Conservation (phyloP, 2,888 invertebrate genomes). For the Aleiodes alternator region DNA sequence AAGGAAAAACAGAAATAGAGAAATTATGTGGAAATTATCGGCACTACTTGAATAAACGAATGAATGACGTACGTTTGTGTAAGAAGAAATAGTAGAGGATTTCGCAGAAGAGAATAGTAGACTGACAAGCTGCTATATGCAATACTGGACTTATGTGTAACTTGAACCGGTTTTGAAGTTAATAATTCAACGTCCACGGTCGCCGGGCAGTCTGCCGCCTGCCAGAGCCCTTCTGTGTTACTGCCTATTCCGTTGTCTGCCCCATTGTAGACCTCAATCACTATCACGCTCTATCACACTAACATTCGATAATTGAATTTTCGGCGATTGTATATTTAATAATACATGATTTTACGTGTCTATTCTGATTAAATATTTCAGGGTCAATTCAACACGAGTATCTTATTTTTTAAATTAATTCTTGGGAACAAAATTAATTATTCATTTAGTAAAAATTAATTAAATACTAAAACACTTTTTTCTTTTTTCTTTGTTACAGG, state of each 20-base stretch:
- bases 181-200: slow-evolving; percentile 71
- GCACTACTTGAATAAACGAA: background rate
- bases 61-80: slow-evolving; percentile 4
- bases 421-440: background rate
- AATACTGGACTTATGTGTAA: slow-evolving; percentile 60
- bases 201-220: slow-evolving; percentile 74
- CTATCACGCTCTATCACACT: slow-evolving; percentile 39
- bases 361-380: background rate
- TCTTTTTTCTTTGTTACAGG: slow-evolving; percentile 39
- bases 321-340: background rate
- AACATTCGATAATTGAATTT: slow-evolving; percentile 8
- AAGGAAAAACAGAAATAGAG: too few species aligned
- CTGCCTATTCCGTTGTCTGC: slow-evolving; percentile 40
- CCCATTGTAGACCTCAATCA: slow-evolving; percentile 54
- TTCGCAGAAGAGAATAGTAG: slow-evolving; percentile 43
- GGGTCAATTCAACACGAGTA: too few species aligned
- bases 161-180: slow-evolving; percentile 56
- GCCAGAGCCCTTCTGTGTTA: slow-evolving; percentile 43
- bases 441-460: background rate
- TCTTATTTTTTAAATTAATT: background rate
- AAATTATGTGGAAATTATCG: too few species aligned
- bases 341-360: background rate
- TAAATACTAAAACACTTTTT: background rate
- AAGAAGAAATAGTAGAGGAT: slow-evolving; percentile 19
- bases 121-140: slow-evolving; percentile 56